Evolutionary conservation across 2,797 vertebrate species (phyloP).

Genomic region (Sebastes nivosus): DNA sequence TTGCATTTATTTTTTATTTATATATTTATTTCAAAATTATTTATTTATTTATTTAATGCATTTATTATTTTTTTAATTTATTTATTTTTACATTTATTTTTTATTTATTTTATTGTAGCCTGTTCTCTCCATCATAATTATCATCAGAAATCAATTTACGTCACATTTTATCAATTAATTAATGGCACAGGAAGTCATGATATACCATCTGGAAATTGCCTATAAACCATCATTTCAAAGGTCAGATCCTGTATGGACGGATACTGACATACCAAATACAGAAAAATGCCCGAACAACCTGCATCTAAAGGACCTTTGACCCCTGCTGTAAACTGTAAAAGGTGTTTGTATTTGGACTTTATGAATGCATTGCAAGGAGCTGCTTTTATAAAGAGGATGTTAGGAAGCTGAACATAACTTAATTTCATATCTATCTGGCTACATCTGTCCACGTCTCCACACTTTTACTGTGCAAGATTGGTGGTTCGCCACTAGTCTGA

Average conservation of each 20-base stretch:
- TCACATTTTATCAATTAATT: too few relatives aligned
- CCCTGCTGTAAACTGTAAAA: neutral
- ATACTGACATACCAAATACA: neutral
- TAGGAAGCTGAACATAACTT: neutral
- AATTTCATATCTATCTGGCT: slow-evolving; percentile 30
- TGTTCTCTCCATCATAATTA: too few relatives aligned
- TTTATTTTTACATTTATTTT: too few relatives aligned
- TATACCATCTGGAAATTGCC: slow-evolving; percentile 2
- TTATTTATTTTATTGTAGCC: too few relatives aligned
- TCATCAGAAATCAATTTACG: too few relatives aligned
- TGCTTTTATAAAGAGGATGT: neutral
- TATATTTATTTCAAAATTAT: too few relatives aligned
- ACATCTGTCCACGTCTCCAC: slow-evolving; percentile 30
- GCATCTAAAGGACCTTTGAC: neutral
- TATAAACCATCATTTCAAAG: neutral
- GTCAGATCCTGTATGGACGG: neutral
- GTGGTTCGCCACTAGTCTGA: neutral
- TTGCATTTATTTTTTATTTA: too few relatives aligned
- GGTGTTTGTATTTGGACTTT: too few relatives aligned
- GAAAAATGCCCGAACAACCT: neutral
- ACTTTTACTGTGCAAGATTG: neutral
- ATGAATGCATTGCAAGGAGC: neutral
- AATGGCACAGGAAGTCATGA: neutral
- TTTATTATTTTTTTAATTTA: too few relatives aligned
- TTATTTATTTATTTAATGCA: too few relatives aligned